A percentile compares a stretch with the other conserved stretches of the same genome.
phyloP scores from a whole-genome alignment of 1,140 invertebrate genomes.

The Acromyrmex charruanus region DNA sequence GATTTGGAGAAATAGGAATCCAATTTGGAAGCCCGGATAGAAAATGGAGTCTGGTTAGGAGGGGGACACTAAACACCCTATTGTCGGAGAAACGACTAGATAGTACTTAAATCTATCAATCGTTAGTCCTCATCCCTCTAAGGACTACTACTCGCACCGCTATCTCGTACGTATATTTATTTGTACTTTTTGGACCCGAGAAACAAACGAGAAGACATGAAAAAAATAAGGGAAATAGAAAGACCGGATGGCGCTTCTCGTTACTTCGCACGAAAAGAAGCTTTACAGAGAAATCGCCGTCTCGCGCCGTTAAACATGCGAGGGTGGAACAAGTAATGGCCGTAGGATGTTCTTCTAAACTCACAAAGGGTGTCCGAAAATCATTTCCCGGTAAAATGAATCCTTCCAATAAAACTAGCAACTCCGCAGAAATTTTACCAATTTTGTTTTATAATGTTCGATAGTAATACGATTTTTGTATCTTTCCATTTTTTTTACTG shows the following conservation, averaged over 20 bases:
- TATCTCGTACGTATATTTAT: conserved; percentile 43
- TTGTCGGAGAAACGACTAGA: conserved; percentile 69
- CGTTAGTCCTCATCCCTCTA: background rate
- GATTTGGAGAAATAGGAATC: conserved; percentile 78
- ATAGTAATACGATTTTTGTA: background rate
- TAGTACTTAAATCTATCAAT: conserved; percentile 67
- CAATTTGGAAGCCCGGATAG: conserved; percentile 69
- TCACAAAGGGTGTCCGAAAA: conserved; percentile 10
- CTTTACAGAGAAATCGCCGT: conserved; percentile 60
- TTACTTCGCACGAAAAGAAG: conserved; percentile 29
- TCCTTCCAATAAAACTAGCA: background rate
- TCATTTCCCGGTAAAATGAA: background rate
- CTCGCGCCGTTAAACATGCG: conserved; percentile 60
- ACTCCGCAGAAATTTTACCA: background rate
- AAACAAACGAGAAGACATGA: conserved; percentile 7
- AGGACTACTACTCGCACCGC: background rate
- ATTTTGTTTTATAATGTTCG: background rate
- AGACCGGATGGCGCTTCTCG: conserved; percentile 35
- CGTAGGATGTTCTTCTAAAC: background rate
- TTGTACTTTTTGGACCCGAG: conserved; percentile 21
- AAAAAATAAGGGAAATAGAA: background rate
- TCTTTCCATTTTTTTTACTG: background rate
- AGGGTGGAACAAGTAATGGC: conserved; percentile 25
- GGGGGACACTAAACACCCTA: conserved; percentile 73
- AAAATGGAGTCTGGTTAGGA: conserved; percentile 47